Evolutionary conservation across 1,140 invertebrate genomes (phyloP), one percentile per base, ranked within the genome.

Genomic region (Lamellibrachia luymesi): DNA sequence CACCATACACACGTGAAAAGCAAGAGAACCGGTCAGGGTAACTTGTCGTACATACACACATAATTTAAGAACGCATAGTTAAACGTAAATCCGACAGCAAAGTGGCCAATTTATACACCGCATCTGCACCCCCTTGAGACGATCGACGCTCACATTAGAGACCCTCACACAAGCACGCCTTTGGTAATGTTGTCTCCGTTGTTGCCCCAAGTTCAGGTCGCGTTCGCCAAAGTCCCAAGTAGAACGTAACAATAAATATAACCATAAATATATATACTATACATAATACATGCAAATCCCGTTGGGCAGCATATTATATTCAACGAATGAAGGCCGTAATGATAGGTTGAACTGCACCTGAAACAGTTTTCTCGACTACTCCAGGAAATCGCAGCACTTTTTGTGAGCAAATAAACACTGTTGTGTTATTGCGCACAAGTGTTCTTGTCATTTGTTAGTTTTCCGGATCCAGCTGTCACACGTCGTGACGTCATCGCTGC

Each of bases 381-480:
- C 17, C 64, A 80, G 64, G 17, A 80, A 17, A 80, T 22, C 64
- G 64, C 64, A 80, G 64, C 64, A 10, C 64, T 80, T 80, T 80
- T 80, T 22, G 13, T 80, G 64, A 80, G 64, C 64, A 80, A 80
- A 80, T 22, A 80, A 80, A 80, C 64, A 80, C 2, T 80, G 17
- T 17, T 80, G 64, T 80, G 64, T 80, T 22, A 80, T 80, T 80
- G 64, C 64, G 4, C 17, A 80, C 64, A 80, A 10, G 64, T 80
- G 17, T 17, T 80, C 7, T 80, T 80, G 64, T 80, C 64, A 80
- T 80, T 80, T 22, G 64, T 91, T 51, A 91, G n/a, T 91, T 91
- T 91, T 13, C 50, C 90, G 90, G 90, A 91, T 91, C 90, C n/a
- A 91, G 27, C 90, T 91, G n/a, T 91, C n/a, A 91, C 90, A 91